Base-by-base conservation (phyloP, 2,113 vertebrate species). In the Speoplatyrhinus poulsoni region DNA sequence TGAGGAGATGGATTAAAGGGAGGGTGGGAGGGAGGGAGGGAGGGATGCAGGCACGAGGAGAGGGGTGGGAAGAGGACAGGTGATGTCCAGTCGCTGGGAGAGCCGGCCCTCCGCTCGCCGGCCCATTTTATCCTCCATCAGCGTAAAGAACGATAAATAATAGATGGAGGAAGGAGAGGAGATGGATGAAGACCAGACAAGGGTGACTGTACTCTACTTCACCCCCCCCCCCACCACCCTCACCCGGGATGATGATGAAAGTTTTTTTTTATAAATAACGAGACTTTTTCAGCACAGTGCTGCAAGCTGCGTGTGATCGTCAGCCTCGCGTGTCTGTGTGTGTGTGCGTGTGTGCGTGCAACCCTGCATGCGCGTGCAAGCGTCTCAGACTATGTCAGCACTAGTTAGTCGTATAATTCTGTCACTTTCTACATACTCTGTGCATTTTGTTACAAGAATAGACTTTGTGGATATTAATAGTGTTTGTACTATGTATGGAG, bases 51-150 rank as follows among this genome's bases (percentile, higher is more conserved):
- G 49, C 4, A 52, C 10, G 13, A 52, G 49, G 49, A 60, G 58
- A 58, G 9, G 13, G 16, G 9, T 1, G 54, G 10, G 8, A 9
- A 70, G 69, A 56, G 70, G 72, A 65, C 4, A 16, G 73, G 77
- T 19, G 7, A 59, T 66, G 62, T 83, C 88, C 82, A 79, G 76
- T 85, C 85, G 78, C 36, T 12, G 53, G 9, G n/a, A 81, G 77
- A 71, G 64, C 63, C 70, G 80, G 71, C 82, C 78, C 69, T 46
- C 79, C 79, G 77, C 66, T 74, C 70, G 0, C 56, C 87, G 84
- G 83, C 87, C 89, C 76, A 87, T 90, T 90, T 89, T 85, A 89
- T 83, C 82, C 83, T 87, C 84, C 79, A 59, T 88, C 83, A 88
- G 83, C 72, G 60, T 58, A 63, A 67, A 64, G 82, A 88, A 72